A percentile compares a stretch with the other conserved stretches of the same genome.
Conservation (phyloP, 92 coral and sea anemone genomes). For the Ricordea florida region DNA sequence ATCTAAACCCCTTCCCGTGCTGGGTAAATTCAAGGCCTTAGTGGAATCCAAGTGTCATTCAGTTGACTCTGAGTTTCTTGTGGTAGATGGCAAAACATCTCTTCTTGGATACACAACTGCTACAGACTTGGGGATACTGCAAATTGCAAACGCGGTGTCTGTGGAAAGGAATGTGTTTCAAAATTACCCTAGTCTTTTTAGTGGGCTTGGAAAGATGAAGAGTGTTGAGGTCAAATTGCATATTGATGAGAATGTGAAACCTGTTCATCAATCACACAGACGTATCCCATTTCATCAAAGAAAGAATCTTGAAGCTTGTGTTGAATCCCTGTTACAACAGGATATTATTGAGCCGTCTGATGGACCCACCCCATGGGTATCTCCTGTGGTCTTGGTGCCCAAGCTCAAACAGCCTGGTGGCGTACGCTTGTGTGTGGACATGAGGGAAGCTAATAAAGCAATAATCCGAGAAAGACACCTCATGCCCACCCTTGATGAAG, state of each 20-base stretch:
- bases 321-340: conserved; percentile 12
- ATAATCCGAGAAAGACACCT: conserved; percentile 56
- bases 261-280: conserved; percentile 46
- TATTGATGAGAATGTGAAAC: conserved; percentile 54
- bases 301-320: conserved; percentile 37
- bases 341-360: conserved; percentile 52
- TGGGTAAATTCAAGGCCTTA: conserved; percentile 25
- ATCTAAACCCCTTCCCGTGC: not conserved
- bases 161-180: conserved; percentile 9
- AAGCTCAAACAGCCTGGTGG: conserved; percentile 58
- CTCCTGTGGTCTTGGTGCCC: conserved; percentile 69
- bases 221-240: conserved; percentile 59
- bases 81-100: conserved; percentile 41
- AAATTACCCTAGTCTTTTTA: conserved; percentile 27
- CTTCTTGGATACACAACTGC: conserved; percentile 53
- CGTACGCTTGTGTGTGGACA: conserved; percentile 47
- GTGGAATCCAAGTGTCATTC: conserved; percentile 26
- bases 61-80: conserved; percentile 26
- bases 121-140: conserved; percentile 14
- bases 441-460: conserved; percentile 50
- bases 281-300: conserved; percentile 60
- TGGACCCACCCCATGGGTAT: conserved; percentile 67
- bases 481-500: conserved; percentile 58
- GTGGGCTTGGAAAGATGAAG: conserved; percentile 69
- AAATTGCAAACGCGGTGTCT: conserved; percentile 41